These are phyloP conservation scores for Hydrophis major DNA, from an alignment of 2,797 vertebrate genomes.

Conservation along the genomic window DNA sequence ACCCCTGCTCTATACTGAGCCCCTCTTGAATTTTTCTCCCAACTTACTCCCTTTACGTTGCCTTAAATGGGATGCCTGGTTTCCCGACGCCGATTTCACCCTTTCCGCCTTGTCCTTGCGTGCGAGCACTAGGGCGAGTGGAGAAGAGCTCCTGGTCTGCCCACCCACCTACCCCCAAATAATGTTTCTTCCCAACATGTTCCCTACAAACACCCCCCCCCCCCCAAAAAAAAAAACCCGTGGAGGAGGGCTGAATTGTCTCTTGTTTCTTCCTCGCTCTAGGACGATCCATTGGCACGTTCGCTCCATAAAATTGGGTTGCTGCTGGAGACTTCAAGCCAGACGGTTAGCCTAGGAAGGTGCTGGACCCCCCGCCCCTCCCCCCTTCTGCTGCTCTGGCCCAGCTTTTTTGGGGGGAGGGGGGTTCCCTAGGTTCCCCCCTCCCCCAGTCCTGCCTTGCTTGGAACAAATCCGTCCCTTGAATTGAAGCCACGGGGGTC, in stretches of 20 bases:
- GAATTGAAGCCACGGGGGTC: background rate
- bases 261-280: background rate
- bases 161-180: too few relatives aligned
- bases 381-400: background rate
- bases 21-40: slow-evolving; percentile 65
- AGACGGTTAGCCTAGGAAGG: background rate
- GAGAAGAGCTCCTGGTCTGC: background rate
- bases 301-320: background rate
- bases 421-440: background rate
- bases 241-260: background rate
- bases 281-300: background rate
- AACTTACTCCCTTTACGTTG: slow-evolving; percentile 89
- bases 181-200: too few relatives aligned
- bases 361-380: background rate
- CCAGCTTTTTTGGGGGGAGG: background rate
- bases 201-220: too few relatives aligned
- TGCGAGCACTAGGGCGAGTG: too few relatives aligned
- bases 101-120: slow-evolving; percentile 62
- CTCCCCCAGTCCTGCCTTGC: background rate
- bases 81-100: slow-evolving; percentile 86
- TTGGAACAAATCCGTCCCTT: background rate
- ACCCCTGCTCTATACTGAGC: too few relatives aligned
- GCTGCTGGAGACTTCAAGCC: background rate
- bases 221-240: too few relatives aligned
- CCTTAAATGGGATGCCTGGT: slow-evolving; percentile 84